Percentiles rank a stretch among this genome's conserved stretches.
Evolutionary conservation across 2,113 vertebrate genomes (phyloP).

Genomic region (Melanerpes aurifrons): DNA sequence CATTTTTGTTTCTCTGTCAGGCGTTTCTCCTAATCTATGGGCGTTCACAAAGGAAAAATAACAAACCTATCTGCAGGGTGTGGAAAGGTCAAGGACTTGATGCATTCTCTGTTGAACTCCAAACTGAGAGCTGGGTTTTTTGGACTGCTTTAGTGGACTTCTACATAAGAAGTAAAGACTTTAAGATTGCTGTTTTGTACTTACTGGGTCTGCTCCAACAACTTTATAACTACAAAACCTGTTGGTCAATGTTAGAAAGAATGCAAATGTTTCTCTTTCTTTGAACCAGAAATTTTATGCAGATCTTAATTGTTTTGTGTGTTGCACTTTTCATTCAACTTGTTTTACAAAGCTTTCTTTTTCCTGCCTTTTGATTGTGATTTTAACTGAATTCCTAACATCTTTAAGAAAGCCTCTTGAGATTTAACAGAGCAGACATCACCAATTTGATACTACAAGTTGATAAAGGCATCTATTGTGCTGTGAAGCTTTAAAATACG

Average conservation of each 20-base stretch:
- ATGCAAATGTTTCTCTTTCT: background rate
- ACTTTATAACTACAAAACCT: background rate
- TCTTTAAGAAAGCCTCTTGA: background rate
- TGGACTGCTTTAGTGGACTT: background rate
- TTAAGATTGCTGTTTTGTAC: background rate
- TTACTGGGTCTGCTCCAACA: background rate
- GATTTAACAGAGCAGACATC: background rate
- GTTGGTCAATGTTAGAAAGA: background rate
- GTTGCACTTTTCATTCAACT: background rate
- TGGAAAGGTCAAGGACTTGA: background rate
- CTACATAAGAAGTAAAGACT: background rate
- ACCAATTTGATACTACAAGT: background rate
- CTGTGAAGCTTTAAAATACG: background rate
- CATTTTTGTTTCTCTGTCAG: background rate
- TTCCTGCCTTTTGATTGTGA: background rate
- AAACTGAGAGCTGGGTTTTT: background rate
- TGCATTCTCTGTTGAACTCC: background rate
- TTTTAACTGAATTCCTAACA: background rate
- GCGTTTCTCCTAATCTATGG: background rate
- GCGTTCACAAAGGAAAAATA: background rate
- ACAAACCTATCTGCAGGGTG: background rate
- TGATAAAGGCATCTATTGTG: background rate
- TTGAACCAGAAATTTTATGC: background rate
- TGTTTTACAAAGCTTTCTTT: background rate
- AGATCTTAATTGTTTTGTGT: background rate